Base-by-base conservation (phyloP, 2,888 invertebrate genomes). In the Drepana falcataria region DNA sequence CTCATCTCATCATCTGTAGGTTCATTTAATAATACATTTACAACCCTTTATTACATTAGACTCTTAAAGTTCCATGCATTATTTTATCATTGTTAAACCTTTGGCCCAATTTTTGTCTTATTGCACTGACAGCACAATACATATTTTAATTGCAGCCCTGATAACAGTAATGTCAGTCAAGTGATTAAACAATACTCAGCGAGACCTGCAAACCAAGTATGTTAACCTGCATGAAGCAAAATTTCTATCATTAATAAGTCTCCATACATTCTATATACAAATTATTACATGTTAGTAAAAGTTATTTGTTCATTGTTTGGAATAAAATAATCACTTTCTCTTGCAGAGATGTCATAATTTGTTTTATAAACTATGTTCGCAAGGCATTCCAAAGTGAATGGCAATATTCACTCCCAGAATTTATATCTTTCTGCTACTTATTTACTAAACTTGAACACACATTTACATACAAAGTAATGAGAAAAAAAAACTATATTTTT, bases 381-480 rank as follows among this genome's bases (percentile, higher is more conserved):
- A 81, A 79, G 78, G 81, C 80, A 73, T 77, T 63, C 71, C 64
- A 61, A 66, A 74, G 76, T 71, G 65, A 76, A 74, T 54, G 64
- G 55, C 64, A 54, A 60, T 59, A 68, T 70, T 72, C 77, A 81
- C 80, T 75, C 64, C 60, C 66, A 71, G 66, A 75, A 70, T 79
- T 78, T 75, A 21, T 58, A 71, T 71, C 72, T 74, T 51, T 81
- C 75, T 58, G 69, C 86, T 85, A 88, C 87, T 87, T 89, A 88
- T 55, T 71, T 55, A 65, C 82, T 87, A 87, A 71, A 74, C 65
- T 81, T 90, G 87, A 89, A 90, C 87, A 90, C 87, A 88, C 86
- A 83, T 83, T 82, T 82, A 85, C 79, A 83, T 74, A 72, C 66
- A 69, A 71, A 75, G 66, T 74, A 71, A 75, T 69, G 79, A 78